Evolutionary conservation across 2,113 vertebrate species (phyloP).

Genomic region (Lipotes vexillifer): DNA sequence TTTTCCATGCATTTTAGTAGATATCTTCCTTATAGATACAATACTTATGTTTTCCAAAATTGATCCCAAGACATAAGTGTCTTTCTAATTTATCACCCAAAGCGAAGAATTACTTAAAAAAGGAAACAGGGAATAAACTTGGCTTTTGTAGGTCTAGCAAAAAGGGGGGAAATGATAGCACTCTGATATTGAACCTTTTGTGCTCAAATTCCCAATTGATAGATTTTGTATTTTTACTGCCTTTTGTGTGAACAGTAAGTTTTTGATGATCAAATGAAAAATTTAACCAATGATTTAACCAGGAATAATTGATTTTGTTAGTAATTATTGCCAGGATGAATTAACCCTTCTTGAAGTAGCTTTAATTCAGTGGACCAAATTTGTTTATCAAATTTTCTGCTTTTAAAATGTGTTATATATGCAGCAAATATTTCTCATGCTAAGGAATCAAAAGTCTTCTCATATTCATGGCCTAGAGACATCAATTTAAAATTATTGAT

Average conservation of each 20-base stretch:
- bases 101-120: conserved; percentile 30
- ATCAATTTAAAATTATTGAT: background rate
- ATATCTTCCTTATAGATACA: background rate
- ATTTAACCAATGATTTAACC: background rate
- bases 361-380: background rate
- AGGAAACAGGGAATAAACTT: background rate
- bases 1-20: background rate
- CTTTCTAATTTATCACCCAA: background rate
- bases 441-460: background rate
- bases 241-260: background rate
- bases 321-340: background rate
- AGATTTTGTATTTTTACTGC: background rate
- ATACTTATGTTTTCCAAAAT: background rate
- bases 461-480: conserved; percentile 1
- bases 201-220: background rate
- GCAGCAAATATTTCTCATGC: background rate
- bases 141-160: background rate
- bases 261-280: background rate
- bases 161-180: background rate
- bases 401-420: background rate
- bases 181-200: background rate
- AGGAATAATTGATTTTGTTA: background rate
- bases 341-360: background rate
- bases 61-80: background rate
- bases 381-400: background rate